Evolutionary conservation across 1,140 invertebrate species (phyloP), one percentile per base, ranked within the genome.

Genomic region (Leptinotarsa undecemlineata): DNA sequence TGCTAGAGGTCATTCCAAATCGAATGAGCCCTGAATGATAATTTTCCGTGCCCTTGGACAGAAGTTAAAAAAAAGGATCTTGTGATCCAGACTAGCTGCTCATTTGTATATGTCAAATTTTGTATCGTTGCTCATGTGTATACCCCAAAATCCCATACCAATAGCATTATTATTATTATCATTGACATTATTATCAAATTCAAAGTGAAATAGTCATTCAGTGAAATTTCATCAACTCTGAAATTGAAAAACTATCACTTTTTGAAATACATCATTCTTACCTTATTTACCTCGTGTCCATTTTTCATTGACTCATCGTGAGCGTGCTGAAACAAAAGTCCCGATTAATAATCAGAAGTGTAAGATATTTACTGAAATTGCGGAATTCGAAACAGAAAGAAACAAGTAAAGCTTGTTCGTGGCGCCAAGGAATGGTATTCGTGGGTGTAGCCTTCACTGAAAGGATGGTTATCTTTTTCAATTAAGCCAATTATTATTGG

Each of bases 261-360:
- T n/a, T 4, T 17, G 60, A 4, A 61, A 61, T 6, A 4, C 5
- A 61, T n/a, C 20, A 19, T 1, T 77, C 79, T 85, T 82, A 86
- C 85, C 81, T 84, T 85, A 79, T 83, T 85, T 76, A 82, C 81
- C 76, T 82, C 83, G 70, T 83, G 75, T 76, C 80, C 80, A 77
- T 82, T 82, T 78, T 81, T 83, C 47, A 77, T 77, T 23, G 83
- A 72, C 47, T 82, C 85, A 78, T 87, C 85, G 78, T 85, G 83
- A 63, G 84, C 80, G 81, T 87, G 85, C 86, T 87, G 85, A 67
- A 86, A 86, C 80, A 82, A 82, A 83, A 79, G 72, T 33, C 57
- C 23, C 3, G n/a, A 75, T 20, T 66, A 74, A 64, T 57, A 2
- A 5, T 5, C n/a, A 19, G 51, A 17, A 57, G 63, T 64, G 15